These are phyloP conservation scores for Caenorhabditis zanzibari DNA, from an alignment of 2,888 invertebrate species.

Conservation along the genomic window DNA sequence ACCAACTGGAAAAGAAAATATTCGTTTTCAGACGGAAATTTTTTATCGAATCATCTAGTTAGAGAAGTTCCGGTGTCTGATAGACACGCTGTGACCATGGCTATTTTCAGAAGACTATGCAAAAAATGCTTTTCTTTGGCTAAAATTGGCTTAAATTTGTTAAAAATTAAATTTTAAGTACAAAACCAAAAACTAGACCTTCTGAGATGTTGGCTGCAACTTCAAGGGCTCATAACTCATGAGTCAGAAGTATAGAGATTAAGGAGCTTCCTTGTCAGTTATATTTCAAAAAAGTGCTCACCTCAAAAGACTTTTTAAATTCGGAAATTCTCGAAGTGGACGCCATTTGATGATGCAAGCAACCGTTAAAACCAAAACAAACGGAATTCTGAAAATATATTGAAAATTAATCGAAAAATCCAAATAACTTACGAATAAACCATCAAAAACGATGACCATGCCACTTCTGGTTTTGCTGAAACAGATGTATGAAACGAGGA, in stretches of 20 bases:
- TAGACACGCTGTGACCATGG: too few relatives aligned
- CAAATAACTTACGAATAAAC: conserved; percentile 60
- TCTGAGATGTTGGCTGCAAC: too few relatives aligned
- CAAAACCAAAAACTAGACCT: too few relatives aligned
- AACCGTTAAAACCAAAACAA: conserved; percentile 63
- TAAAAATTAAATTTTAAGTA: too few relatives aligned
- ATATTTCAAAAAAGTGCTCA: not conserved
- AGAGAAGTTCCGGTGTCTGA: too few relatives aligned
- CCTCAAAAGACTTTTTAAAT: conserved; percentile 47
- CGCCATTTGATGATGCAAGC: conserved; percentile 69
- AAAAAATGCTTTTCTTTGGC: too few relatives aligned
- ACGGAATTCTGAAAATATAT: conserved; percentile 63
- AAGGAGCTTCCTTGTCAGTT: too few relatives aligned
- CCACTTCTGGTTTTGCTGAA: conserved; percentile 38
- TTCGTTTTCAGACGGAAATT: not conserved
- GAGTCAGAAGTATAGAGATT: too few relatives aligned
- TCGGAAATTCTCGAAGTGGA: conserved; percentile 66
- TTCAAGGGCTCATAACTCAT: too few relatives aligned
- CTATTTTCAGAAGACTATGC: too few relatives aligned
- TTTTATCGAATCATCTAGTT: too few relatives aligned
- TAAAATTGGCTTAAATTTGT: too few relatives aligned
- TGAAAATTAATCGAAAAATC: not conserved
- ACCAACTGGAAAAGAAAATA: conserved; percentile 50
- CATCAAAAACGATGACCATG: conserved; percentile 61
- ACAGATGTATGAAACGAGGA: conserved; percentile 29